Evolutionary conservation across 2,113 vertebrate species (phyloP).

Genomic region (Phaethornis superciliosus): DNA sequence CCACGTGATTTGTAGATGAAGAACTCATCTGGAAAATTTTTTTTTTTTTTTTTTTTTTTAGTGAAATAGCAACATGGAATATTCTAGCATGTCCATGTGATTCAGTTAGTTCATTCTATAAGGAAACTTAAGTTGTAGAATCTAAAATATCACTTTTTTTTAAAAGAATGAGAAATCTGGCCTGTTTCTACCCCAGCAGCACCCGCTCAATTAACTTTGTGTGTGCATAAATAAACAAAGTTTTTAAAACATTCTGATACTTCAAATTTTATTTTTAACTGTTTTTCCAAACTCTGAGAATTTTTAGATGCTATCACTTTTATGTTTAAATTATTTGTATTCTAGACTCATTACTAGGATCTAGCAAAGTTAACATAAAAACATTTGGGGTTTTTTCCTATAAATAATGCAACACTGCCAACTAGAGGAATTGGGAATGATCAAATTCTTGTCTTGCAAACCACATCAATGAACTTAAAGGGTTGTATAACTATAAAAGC

Average conservation of each 20-base stretch:
- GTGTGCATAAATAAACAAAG: background rate
- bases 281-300: background rate
- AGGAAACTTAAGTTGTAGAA: slow-evolving; percentile 28
- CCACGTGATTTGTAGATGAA: too few relatives aligned
- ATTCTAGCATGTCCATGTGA: background rate
- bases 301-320: background rate
- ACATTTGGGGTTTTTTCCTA: background rate
- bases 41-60: slow-evolving; percentile 23
- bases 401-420: slow-evolving; percentile 59
- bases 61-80: slow-evolving; percentile 41
- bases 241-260: background rate
- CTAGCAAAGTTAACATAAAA: background rate
- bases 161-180: slow-evolving; percentile 52
- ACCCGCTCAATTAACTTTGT: slow-evolving; percentile 23
- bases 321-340: background rate
- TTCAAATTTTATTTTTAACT: background rate
- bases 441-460: background rate
- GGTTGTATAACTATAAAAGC: background rate
- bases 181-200: slow-evolving; percentile 4
- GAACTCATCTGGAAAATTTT: too few relatives aligned
- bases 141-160: slow-evolving; percentile 11
- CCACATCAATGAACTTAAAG: background rate
- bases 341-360: background rate
- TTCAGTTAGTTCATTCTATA: slow-evolving; percentile 44
- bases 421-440: slow-evolving; percentile 3